Base-by-base conservation (phyloP, 2,888 invertebrate genomes). In the Pandemis corylana region DNA sequence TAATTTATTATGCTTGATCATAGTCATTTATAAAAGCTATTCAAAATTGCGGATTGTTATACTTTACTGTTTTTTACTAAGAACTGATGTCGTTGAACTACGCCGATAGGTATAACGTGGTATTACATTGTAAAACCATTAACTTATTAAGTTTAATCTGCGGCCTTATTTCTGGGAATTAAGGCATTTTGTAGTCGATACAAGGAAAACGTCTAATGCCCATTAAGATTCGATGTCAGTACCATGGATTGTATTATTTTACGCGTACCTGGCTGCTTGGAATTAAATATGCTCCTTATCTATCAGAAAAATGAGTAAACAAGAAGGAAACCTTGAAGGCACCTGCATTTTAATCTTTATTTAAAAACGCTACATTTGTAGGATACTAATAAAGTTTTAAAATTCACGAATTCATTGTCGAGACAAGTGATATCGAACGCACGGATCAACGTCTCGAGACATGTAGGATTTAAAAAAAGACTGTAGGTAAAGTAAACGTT, bases 321-420 rank as follows among this genome's bases (percentile, higher is more conserved):
- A 88, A 87, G 86, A 84, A 78, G 79, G 76, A 84, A 85, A 79
- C 89, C 90, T 91, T 91, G 89, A 80, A 81, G 74, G 78, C 77
- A 82, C 90, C 89, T 90, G 90, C 87, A 81, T 85, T 85, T 82
- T 82, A 84, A 80, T 71, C 28, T 76, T 68, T 56, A 64, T 73
- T 68, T 64, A 83, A 85, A 87, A 82, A 83, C 85, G 81, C 83
- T 84, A 83, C 88, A 87, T 87, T 85, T 82, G 82, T 83, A 81
- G 87, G 81, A 81, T 88, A 88, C 89, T 86, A 88, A 90, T 87
- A 84, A 84, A 86, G 81, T 76, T 84, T 88, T 85, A 87, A 87
- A 84, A 88, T 90, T 86, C 87, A 86, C 80, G 80, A 80, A 83
- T 83, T 81, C 80, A 79, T 78, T 76, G 75, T 67, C 67, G 74